Base-by-base conservation (phyloP, 2,888 invertebrate species). In the Lithophane semibrunnea region DNA sequence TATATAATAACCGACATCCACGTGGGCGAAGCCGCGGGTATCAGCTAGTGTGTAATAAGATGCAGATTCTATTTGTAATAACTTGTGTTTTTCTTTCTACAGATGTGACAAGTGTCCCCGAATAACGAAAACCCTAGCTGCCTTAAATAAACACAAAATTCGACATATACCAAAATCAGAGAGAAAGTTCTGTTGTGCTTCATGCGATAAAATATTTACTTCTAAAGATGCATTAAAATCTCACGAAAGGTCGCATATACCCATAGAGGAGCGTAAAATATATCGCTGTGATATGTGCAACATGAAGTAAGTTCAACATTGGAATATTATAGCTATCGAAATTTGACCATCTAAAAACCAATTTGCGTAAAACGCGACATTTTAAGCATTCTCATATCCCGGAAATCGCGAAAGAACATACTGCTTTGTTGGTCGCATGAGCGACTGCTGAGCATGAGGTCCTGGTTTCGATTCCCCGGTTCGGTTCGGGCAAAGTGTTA, bases 81-180 rank as follows among this genome's bases (percentile, higher is more conserved):
- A n/a, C 29, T 16, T 37, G 42, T 44, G 42, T 18, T 49, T 72
- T 79, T 80, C 18, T 93, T 93, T 79, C 44, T 58, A 69, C 89
- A 97, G 97, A 56, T 97, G 97, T 91, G 96, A 97, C 82, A 95
- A 96, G 91, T 97, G 97, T 87, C 95, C 96, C n/a, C 94, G 96
- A 85, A 94, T 96, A 85, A 94, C 96, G 60, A 97, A 96, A 92
- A 94, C 96, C 12, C 75, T 94, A 81, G 92, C 95, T 70, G 96
- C 96, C 21, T 91, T 97, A 80, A 94, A 96, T 82, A 96, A 96
- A 88, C 97, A 97, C 88, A 96, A 96, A 88, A 92, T 96, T 92
- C 93, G 96, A 83, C 97, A 97, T 86, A 88, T 97, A 86, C 97
- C 97, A n/a, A 97, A 97, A 90, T 93, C 96, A 0, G 96, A 97